Conservation (phyloP, 2,797 vertebrate species). For the Xiphorhynchus erythropygius region DNA sequence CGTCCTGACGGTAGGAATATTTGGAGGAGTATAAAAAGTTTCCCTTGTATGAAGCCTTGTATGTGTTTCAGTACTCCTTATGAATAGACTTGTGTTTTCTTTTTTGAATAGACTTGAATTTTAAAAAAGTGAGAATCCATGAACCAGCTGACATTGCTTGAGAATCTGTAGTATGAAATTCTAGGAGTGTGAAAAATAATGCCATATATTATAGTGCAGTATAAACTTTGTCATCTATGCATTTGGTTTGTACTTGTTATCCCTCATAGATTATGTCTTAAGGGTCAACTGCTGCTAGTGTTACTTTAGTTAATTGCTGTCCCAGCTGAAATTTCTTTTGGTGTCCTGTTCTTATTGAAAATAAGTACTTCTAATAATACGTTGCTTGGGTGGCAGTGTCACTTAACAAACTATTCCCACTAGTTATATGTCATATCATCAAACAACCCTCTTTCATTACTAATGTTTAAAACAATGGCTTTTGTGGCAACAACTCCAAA, state of each 20-base stretch:
- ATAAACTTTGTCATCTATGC: background rate
- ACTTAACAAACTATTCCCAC: background rate
- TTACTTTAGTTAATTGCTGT: background rate
- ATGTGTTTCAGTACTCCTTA: background rate
- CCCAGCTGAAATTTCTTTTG: background rate
- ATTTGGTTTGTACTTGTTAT: background rate
- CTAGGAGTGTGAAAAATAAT: background rate
- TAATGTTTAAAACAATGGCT: background rate
- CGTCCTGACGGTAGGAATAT: background rate
- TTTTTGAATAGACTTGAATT: background rate
- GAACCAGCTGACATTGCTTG: background rate
- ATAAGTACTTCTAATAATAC: background rate
- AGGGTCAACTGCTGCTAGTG: background rate
- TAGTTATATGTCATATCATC: background rate
- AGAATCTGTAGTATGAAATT: background rate
- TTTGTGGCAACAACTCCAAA: background rate
- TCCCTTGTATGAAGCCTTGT: background rate
- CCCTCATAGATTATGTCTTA: background rate
- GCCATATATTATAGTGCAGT: background rate
- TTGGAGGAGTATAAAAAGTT: background rate
- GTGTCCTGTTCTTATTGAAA: background rate
- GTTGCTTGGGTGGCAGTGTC: background rate
- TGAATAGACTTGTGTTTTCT: background rate
- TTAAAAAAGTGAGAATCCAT: background rate
- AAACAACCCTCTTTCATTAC: background rate